These are phyloP conservation scores for Muricea muricata DNA, from an alignment of 92 coral and sea anemone species.

Conservation along the genomic window DNA sequence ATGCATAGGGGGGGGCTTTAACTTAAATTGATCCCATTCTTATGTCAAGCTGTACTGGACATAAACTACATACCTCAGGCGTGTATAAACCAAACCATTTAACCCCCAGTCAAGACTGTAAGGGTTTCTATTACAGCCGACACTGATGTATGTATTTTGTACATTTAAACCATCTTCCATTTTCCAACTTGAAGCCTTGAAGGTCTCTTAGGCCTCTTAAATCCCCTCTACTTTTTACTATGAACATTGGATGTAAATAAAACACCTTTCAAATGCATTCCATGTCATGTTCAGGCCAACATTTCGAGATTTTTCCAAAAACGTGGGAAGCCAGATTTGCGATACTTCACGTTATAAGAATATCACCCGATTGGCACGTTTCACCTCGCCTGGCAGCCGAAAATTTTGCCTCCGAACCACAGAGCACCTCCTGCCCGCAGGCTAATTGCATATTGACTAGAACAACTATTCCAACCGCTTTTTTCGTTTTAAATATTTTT, in stretches of 20 bases:
- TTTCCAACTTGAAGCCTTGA: neutral
- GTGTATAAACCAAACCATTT: slow-evolving; percentile 86
- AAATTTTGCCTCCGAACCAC: too few relatives aligned
- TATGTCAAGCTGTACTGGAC: too few relatives aligned
- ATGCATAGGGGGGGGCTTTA: too few relatives aligned
- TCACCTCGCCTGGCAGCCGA: too few relatives aligned
- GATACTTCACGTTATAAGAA: too few relatives aligned
- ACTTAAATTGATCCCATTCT: too few relatives aligned
- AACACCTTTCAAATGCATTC: neutral
- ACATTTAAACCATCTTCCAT: neutral
- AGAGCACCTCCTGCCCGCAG: too few relatives aligned
- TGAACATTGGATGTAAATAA: neutral
- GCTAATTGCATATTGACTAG: too few relatives aligned
- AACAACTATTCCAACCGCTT: too few relatives aligned
- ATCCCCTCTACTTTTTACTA: neutral
- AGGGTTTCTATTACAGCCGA: slow-evolving; percentile 88
- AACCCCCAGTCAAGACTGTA: slow-evolving; percentile 89
- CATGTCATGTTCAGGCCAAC: neutral
- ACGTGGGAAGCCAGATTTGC: too few relatives aligned
- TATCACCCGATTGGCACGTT: too few relatives aligned
- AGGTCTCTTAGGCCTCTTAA: neutral
- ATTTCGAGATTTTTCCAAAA: neutral
- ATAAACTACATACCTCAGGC: slow-evolving; percentile 68
- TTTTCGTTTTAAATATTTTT: too few relatives aligned
- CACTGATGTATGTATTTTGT: slow-evolving; percentile 74